Conservation (phyloP, 2,113 vertebrate species). For the Myodes glareolus region DNA sequence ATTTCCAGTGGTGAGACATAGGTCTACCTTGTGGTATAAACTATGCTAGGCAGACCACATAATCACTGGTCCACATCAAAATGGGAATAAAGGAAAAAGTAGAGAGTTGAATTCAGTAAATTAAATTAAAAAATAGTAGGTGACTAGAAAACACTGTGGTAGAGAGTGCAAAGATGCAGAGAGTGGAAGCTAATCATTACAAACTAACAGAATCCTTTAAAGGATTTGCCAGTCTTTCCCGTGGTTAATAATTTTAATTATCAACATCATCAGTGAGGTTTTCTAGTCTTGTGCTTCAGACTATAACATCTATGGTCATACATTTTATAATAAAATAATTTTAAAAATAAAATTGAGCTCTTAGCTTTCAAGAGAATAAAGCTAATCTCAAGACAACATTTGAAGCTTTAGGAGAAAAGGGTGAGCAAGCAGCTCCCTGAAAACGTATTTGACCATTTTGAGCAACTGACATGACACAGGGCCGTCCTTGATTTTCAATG, state of each 20-base stretch:
- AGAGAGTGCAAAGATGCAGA: neutral
- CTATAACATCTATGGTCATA: neutral
- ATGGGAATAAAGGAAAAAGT: neutral
- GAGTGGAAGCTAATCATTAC: neutral
- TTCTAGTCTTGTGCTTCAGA: constrained; percentile 3
- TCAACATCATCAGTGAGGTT: neutral
- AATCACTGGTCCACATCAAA: neutral
- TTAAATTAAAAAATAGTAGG: neutral
- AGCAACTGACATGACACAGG: neutral
- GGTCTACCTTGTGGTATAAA: neutral
- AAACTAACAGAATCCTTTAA: neutral
- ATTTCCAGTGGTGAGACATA: neutral
- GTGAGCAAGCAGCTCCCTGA: neutral
- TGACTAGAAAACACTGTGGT: neutral
- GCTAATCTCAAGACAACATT: neutral
- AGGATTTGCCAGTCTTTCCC: neutral
- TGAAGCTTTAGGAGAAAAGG: neutral
- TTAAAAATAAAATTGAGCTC: neutral
- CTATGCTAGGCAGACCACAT: neutral
- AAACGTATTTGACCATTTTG: constrained; percentile 22
- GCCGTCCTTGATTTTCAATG: constrained; percentile 11
- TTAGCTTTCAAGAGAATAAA: neutral
- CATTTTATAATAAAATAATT: constrained; percentile 22
- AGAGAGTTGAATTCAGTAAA: neutral
- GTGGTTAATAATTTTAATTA: constrained; percentile 16